Evolutionary conservation across 1,140 invertebrate species (phyloP), one percentile per base, ranked within the genome.

Genomic region (Drosophila ambigua): DNA sequence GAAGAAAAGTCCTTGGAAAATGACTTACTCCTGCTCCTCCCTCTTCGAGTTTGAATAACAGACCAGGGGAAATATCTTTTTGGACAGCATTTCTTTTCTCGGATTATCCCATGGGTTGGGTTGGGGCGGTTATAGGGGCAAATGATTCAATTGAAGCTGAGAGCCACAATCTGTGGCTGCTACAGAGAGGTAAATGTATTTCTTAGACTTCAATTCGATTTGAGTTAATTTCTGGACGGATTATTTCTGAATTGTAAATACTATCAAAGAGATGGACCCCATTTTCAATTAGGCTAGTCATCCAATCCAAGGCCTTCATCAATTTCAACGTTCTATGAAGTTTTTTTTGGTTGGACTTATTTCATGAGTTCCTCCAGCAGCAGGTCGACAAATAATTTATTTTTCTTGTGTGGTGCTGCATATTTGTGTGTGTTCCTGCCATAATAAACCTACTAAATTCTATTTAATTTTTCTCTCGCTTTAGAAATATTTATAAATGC

Each of bases 41-140:
- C 76, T 84, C 80, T 71, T 61, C 9, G 4, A 28, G 80, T 85
- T 85, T 85, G 82, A 81, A 85, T 85, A 81, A 87, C 77, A 84
- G 69, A 50, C 77, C 66, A 71, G 26, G 67, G 63, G 72, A 84
- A 72, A 85, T 77, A 73, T 85, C 69, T 65, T 57, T 64, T 59
- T 57, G 69, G 64, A 69, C 65, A 69, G 67, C 50, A 51, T 69
- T 41, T 28, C 52, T 24, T 69, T 41, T 28, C 52, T 16, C 57
- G 49, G 64, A 58, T 43, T 65, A 58, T 69, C 64, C 65, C 67
- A 39, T 39, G 8, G 35, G 44, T 11, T 43, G 61, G 61, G 31
- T 28, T 24, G 31, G 41, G 13, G 9, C 44, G 31, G 41, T 16
- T 16, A 23, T 50, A 20, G 16, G 41, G 8, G 11, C n/a, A 55